These are phyloP conservation scores for Trachelus tabidus DNA, from an alignment of 2,888 invertebrate species.

Conservation along the genomic window DNA sequence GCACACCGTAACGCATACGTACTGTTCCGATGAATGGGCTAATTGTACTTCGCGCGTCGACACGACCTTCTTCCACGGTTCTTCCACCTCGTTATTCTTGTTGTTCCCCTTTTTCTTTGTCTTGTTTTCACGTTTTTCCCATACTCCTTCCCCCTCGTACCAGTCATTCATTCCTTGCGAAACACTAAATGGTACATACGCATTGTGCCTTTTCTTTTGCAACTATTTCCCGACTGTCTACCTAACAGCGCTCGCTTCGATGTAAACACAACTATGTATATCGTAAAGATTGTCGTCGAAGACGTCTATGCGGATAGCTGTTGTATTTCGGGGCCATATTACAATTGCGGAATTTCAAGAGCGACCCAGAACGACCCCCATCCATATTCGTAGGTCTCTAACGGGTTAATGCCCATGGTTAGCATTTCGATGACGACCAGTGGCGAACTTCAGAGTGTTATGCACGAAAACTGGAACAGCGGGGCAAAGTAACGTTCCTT, in stretches of 20 bases:
- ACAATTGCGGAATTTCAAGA: not conserved
- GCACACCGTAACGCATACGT: slow-evolving; percentile 25
- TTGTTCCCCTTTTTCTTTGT: slow-evolving; percentile 64
- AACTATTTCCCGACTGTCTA: not conserved
- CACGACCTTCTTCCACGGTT: not conserved
- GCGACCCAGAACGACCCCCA: slow-evolving; percentile 44
- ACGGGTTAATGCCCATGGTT: not conserved
- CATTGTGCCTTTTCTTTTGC: not conserved
- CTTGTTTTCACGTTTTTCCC: slow-evolving; percentile 68
- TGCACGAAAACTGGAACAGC: slow-evolving; percentile 19
- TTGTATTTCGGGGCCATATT: not conserved
- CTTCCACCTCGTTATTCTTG: not conserved
- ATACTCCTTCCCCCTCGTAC: too few relatives aligned
- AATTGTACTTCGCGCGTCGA: slow-evolving; percentile 44
- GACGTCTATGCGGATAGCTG: not conserved
- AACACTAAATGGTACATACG: not conserved
- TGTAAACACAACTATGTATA: not conserved
- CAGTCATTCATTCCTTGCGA: not conserved
- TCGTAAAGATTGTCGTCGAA: not conserved
- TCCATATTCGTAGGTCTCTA: slow-evolving; percentile 54
- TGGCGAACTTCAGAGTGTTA: slow-evolving; percentile 10
- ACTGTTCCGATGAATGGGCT: slow-evolving; percentile 55
- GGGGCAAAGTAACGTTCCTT: slow-evolving; percentile 16
- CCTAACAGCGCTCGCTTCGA: not conserved
- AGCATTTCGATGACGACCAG: slow-evolving; percentile 10